These are phyloP conservation scores for Cephus cinctus DNA, from an alignment of 1,140 invertebrate species.

Conservation along the genomic window DNA sequence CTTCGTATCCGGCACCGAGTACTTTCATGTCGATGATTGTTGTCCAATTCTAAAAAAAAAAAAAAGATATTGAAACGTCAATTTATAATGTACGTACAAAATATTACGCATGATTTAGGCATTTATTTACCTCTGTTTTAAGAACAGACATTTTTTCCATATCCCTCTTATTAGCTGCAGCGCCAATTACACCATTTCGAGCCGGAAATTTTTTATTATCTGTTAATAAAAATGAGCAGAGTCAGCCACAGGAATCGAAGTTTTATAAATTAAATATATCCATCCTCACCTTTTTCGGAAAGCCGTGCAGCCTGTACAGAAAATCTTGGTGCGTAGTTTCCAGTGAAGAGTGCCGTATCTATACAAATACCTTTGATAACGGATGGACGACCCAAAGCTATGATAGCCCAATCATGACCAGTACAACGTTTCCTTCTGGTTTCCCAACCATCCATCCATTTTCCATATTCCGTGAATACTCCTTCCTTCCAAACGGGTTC, in stretches of 20 bases:
- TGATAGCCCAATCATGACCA: slow-evolving; percentile 68
- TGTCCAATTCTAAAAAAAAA: slow-evolving; percentile 55
- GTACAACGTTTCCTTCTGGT: slow-evolving; percentile 62
- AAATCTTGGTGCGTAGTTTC: slow-evolving; percentile 65
- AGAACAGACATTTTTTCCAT: slow-evolving; percentile 52
- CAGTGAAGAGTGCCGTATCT: slow-evolving; percentile 68
- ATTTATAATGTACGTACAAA: not conserved
- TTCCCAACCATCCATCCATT: slow-evolving; percentile 76
- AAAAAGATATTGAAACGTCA: not conserved
- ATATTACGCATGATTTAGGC: not conserved
- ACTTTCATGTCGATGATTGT: slow-evolving; percentile 59
- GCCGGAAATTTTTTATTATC: slow-evolving; percentile 56
- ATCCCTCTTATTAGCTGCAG: slow-evolving; percentile 53
- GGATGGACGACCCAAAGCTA: slow-evolving; percentile 61
- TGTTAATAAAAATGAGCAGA: slow-evolving; percentile 38
- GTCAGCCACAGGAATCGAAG: no score
- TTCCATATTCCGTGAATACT: slow-evolving; percentile 65
- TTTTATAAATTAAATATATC: no score
- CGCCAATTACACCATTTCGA: slow-evolving; percentile 54
- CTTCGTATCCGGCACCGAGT: slow-evolving; percentile 59
- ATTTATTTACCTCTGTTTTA: slow-evolving; percentile 48
- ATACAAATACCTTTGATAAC: slow-evolving; percentile 61
- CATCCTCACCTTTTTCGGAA: not conserved
- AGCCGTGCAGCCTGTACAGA: slow-evolving; percentile 62
- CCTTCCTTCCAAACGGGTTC: slow-evolving; percentile 61